Evolutionary conservation across 2,113 vertebrate species (phyloP).

Genomic region (Antechinus stuartii): DNA sequence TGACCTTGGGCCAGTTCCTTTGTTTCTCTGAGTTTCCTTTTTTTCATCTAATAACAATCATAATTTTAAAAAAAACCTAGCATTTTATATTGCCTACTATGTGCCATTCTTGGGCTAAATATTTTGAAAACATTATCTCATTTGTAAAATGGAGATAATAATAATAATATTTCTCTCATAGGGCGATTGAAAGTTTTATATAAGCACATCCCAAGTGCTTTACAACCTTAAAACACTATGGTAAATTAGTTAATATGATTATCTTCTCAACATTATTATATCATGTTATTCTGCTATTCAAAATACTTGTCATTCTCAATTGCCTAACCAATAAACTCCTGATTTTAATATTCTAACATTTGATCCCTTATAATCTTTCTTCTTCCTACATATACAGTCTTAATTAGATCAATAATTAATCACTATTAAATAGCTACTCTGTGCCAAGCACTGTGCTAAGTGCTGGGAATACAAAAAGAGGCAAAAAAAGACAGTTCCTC

Average conservation of each 20-base stretch:
- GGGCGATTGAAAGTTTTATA: background rate
- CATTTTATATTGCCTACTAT: background rate
- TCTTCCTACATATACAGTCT: background rate
- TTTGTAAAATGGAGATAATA: background rate
- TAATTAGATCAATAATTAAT: background rate
- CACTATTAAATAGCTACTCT: background rate
- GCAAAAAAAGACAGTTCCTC: background rate
- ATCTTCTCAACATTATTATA: background rate
- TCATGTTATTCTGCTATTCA: background rate
- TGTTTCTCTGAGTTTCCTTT: background rate
- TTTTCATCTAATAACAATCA: background rate
- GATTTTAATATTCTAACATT: background rate
- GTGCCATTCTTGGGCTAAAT: background rate
- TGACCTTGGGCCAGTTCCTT: background rate
- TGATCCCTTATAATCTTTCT: background rate
- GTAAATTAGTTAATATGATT: background rate
- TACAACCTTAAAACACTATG: background rate
- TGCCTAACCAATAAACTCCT: background rate
- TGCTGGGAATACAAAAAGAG: background rate
- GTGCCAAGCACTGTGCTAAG: background rate
- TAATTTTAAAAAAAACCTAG: background rate
- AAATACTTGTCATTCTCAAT: background rate
- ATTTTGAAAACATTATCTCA: background rate
- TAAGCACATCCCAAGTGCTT: background rate
- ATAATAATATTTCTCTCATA: background rate